phyloP scores from a whole-genome alignment of 2,113 vertebrate genomes.

The Poeciliopsis prolifica region DNA sequence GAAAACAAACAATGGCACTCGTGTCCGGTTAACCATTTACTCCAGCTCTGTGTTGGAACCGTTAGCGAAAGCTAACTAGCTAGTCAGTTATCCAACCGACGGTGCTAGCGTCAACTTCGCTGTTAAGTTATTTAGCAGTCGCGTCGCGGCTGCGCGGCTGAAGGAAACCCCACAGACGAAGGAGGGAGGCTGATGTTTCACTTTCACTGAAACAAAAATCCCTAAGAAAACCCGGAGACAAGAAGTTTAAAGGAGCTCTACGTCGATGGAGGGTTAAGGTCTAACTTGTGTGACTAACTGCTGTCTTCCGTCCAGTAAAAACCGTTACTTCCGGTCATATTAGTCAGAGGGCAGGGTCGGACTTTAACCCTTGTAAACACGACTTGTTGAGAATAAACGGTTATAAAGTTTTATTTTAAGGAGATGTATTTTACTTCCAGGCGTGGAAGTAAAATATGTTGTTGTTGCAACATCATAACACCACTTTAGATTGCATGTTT shows the following conservation, averaged over 20 bases:
- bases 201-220: not conserved
- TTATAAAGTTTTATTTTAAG: not conserved
- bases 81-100: conserved; percentile 12
- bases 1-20: not conserved
- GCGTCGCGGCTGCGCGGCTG: not conserved
- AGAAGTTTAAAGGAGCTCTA: too few species aligned
- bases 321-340: conserved; percentile 24
- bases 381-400: not conserved
- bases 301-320: not conserved
- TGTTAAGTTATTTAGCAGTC: conserved; percentile 22
- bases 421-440: too few species aligned
- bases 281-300: conserved; percentile 23
- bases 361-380: not conserved
- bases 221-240: not conserved
- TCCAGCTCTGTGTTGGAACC: not conserved
- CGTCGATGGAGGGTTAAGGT: conserved; percentile 5
- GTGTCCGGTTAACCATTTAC: not conserved
- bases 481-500: too few species aligned
- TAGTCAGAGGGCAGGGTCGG: not conserved
- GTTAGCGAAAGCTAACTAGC: conserved; percentile 15
- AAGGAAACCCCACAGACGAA: not conserved
- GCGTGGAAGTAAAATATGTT: too few species aligned
- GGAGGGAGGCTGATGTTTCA: not conserved
- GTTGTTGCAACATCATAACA: too few species aligned
- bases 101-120: conserved; percentile 34